These are phyloP conservation scores for Potamarius usumacintae DNA, from an alignment of 2,113 vertebrate species.

Conservation along the genomic window DNA sequence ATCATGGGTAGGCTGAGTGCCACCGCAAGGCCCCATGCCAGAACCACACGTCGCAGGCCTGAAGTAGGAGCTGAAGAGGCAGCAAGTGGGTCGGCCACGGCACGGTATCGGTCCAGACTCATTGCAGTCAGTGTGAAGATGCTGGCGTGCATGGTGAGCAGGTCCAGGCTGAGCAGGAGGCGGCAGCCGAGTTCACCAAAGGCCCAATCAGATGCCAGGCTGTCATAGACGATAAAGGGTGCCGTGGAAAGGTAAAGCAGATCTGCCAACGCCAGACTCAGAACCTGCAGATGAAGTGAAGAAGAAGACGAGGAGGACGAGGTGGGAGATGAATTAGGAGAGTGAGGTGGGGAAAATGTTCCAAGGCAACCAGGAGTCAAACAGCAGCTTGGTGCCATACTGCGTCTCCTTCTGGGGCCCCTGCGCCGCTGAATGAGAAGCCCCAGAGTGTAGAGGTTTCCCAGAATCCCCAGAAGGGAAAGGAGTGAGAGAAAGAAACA, in stretches of 20 bases:
- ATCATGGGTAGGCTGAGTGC: conserved; percentile 82
- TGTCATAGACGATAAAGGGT: conserved; percentile 83
- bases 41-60: conserved; percentile 69
- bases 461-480: conserved; percentile 76
- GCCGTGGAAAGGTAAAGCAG: conserved; percentile 81
- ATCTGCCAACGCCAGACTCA: conserved; percentile 81
- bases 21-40: conserved; percentile 79
- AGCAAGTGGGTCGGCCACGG: conserved; percentile 75
- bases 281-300: conserved; percentile 76
- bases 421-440: conserved; percentile 71
- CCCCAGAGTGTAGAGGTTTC: conserved; percentile 80
- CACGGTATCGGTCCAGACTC: conserved; percentile 80
- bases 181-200: conserved; percentile 80
- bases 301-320: conserved; percentile 66
- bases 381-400: conserved; percentile 59
- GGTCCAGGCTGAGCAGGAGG: conserved; percentile 79
- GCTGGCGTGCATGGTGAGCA: conserved; percentile 84
- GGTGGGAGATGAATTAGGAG: conserved; percentile 55
- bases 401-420: conserved; percentile 60
- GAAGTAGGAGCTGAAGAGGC: conserved; percentile 73
- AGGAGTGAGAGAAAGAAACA: conserved; percentile 79
- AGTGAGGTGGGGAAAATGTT: conserved; percentile 61
- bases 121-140: conserved; percentile 83
- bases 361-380: conserved; percentile 63
- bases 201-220: conserved; percentile 78